These are phyloP conservation scores for Axinella damicornis DNA, from an alignment of 37 sponge, comb jelly and placozoan genomes.

Conservation along the genomic window DNA sequence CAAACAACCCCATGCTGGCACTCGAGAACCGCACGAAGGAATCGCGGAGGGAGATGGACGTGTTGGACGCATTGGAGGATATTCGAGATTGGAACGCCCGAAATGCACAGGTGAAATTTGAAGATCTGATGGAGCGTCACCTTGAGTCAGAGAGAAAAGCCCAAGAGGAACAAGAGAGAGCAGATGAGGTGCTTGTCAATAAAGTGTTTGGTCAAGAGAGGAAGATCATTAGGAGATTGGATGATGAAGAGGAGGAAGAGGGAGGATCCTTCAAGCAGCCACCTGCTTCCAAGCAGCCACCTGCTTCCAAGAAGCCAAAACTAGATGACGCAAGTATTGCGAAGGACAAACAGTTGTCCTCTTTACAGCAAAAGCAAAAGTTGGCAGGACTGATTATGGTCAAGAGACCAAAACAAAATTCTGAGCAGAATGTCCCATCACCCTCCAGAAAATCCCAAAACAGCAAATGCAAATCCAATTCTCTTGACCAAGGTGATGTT, in stretches of 20 bases:
- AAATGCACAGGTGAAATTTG: constrained; percentile 74
- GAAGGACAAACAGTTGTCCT: too few species aligned
- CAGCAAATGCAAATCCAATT: too few species aligned
- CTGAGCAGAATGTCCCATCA: not conserved
- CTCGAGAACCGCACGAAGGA: constrained; percentile 96
- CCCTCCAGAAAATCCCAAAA: too few species aligned
- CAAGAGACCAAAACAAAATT: not conserved
- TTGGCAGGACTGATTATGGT: not conserved
- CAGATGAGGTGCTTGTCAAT: constrained; percentile 70
- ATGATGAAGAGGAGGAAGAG: constrained; percentile 51
- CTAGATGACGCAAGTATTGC: not conserved
- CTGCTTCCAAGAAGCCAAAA: not conserved
- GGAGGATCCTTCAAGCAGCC: constrained; percentile 4
- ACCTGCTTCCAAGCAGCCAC: not conserved
- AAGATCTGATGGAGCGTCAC: constrained; percentile 71
- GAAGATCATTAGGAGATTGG: constrained; percentile 38
- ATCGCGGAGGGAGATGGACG: constrained; percentile 96
- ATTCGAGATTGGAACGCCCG: constrained; percentile 95
- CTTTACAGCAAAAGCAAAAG: not conserved
- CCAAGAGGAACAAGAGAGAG: constrained; percentile 61
- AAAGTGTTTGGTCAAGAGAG: constrained; percentile 62
- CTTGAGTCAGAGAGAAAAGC: constrained; percentile 58
- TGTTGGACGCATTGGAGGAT: constrained; percentile 96
- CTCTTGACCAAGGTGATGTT: too few species aligned
- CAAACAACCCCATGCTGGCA: constrained; percentile 96